These are phyloP conservation scores for Calidris pugnax DNA, from an alignment of 2,113 vertebrate species.

Conservation along the genomic window DNA sequence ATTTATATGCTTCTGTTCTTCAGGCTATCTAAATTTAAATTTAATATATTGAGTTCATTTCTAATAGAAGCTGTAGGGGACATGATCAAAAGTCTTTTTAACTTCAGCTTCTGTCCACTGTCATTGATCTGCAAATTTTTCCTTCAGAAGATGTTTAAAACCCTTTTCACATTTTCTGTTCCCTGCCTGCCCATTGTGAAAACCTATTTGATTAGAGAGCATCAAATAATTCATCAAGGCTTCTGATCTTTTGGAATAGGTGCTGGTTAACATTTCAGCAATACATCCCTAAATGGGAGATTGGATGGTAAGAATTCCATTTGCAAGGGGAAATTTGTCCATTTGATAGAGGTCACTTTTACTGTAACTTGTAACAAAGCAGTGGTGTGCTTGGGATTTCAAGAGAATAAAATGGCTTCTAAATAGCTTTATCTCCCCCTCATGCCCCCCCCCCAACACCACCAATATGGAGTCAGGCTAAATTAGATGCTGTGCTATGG, in stretches of 20 bases:
- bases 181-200: background rate
- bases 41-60: background rate
- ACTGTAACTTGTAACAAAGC: background rate
- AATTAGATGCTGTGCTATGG: background rate
- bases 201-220: background rate
- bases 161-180: background rate
- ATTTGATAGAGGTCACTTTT: background rate
- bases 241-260: background rate
- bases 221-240: background rate
- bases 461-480: too few relatives aligned
- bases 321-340: background rate
- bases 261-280: background rate
- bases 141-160: background rate
- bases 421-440: accelerated
- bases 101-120: background rate
- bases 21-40: background rate
- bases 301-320: background rate
- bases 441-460: accelerated
- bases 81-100: conserved; percentile 41
- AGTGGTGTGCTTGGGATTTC: background rate
- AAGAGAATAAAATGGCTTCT: background rate
- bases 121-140: conserved; percentile 28
- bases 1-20: background rate
- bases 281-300: background rate
- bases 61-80: background rate